Conservation (phyloP, 2,888 invertebrate genomes). For the Osedax fenrisi region DNA sequence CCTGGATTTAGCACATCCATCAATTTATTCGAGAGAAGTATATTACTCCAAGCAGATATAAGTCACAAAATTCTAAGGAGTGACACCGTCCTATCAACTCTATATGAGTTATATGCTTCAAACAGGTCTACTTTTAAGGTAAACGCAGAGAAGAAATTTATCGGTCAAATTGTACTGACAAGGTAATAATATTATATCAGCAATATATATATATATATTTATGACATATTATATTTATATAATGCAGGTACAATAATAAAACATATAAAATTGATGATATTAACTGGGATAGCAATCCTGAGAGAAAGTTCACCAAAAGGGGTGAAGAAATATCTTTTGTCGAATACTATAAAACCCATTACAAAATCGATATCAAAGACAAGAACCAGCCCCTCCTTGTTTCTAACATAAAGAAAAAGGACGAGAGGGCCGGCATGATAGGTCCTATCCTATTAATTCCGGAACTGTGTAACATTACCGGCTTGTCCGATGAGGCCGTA, state of each 20-base stretch:
- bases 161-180: constrained; percentile 65
- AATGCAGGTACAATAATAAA: constrained; percentile 76
- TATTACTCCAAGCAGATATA: constrained; percentile 56
- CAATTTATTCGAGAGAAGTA: constrained; percentile 38
- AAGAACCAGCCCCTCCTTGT: constrained; percentile 67
- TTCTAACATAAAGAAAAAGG: constrained; percentile 57
- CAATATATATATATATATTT: too few relatives aligned
- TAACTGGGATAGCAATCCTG: constrained; percentile 63
- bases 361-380: constrained; percentile 54
- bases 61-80: constrained; percentile 73
- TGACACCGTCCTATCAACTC: constrained; percentile 62
- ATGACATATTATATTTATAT: too few relatives aligned
- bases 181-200: too few relatives aligned
- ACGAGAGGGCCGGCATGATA: constrained; percentile 59
- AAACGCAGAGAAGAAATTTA: constrained; percentile 53
- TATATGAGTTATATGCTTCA: constrained; percentile 47
- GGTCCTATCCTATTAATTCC: constrained; percentile 67
- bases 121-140: constrained; percentile 52
- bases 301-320: constrained; percentile 57
- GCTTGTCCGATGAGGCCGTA: constrained; percentile 47
- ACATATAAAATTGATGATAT: constrained; percentile 76
- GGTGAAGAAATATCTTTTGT: constrained; percentile 56
- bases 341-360: constrained; percentile 63
- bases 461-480: constrained; percentile 72
- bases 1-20: constrained; percentile 37